phyloP scores from a whole-genome alignment of 2,797 vertebrate species.

The Esox lucius region DNA sequence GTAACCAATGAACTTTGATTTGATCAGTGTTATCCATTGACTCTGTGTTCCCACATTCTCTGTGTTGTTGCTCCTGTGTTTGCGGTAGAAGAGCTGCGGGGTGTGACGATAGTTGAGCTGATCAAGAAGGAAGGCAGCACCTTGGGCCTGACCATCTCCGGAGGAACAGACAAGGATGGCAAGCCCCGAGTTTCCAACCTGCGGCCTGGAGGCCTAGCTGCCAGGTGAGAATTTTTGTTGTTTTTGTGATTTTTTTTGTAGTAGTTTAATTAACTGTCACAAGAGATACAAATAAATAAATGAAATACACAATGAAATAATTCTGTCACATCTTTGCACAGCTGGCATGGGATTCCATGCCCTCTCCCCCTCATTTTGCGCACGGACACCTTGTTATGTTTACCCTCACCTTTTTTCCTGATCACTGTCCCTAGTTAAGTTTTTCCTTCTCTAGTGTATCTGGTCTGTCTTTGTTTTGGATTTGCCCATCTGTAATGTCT shows the following conservation, averaged over 20 bases:
- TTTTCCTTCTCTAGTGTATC: no score
- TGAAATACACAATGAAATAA: no score
- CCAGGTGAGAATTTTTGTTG: constrained; percentile 78
- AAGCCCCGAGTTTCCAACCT: constrained; percentile 95
- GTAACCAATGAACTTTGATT: no score
- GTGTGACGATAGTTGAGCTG: constrained; percentile 92
- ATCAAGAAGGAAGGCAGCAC: constrained; percentile 96
- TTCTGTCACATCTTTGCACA: no score
- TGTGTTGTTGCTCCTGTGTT: constrained; percentile 36
- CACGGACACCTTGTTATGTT: no score
- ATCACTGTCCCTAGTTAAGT: no score
- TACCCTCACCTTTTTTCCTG: no score
- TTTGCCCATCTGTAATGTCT: no score
- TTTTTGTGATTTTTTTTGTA: neutral
- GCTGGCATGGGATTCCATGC: no score
- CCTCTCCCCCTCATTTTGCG: no score
- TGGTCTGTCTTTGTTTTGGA: no score
- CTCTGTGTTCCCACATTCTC: constrained; percentile 15
- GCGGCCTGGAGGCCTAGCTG: constrained; percentile 90
- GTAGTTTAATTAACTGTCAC: neutral
- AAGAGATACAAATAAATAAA: no score
- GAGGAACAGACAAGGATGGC: constrained; percentile 95
- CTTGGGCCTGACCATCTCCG: constrained; percentile 93
- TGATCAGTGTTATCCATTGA: neutral
- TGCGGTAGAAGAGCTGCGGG: constrained; percentile 88